phyloP scores from a whole-genome alignment of 2,797 vertebrate genomes.

The Hydrocynus forskahlii region DNA sequence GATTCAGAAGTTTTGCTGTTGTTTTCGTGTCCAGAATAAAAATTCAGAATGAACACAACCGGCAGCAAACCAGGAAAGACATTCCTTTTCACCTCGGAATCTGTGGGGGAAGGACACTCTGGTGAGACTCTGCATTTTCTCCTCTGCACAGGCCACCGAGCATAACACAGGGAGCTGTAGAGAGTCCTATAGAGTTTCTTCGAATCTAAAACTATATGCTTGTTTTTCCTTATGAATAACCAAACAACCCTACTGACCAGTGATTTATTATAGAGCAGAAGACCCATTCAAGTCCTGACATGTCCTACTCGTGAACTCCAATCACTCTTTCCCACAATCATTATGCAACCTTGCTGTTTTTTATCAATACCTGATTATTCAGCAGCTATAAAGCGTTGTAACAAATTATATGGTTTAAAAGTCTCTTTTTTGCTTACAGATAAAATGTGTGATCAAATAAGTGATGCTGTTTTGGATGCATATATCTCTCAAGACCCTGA shows the following conservation, averaged over 20 bases:
- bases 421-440: constrained; percentile 72
- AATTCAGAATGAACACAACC: constrained; percentile 67
- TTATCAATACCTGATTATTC: neutral
- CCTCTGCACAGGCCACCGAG: neutral
- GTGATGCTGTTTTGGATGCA: constrained; percentile 92
- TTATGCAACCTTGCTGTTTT: neutral
- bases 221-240: neutral
- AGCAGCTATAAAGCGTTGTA: neutral
- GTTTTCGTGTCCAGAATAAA: neutral
- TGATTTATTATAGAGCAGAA: neutral
- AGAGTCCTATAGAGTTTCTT: neutral
- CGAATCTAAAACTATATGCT: too few species aligned
- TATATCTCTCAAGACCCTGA: constrained; percentile 93
- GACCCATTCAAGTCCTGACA: neutral
- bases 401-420: neutral
- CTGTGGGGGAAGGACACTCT: constrained; percentile 78
- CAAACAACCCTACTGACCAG: neutral
- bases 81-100: constrained; percentile 82
- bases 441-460: constrained; percentile 97
- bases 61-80: constrained; percentile 67
- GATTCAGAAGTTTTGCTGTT: neutral
- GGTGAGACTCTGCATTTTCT: constrained; percentile 62
- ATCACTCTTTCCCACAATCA: neutral
- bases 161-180: neutral
- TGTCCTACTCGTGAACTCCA: neutral